Evolutionary conservation across 2,797 vertebrate species (phyloP), one percentile per base, ranked within the genome.

Genomic region (Capromys pilorides): DNA sequence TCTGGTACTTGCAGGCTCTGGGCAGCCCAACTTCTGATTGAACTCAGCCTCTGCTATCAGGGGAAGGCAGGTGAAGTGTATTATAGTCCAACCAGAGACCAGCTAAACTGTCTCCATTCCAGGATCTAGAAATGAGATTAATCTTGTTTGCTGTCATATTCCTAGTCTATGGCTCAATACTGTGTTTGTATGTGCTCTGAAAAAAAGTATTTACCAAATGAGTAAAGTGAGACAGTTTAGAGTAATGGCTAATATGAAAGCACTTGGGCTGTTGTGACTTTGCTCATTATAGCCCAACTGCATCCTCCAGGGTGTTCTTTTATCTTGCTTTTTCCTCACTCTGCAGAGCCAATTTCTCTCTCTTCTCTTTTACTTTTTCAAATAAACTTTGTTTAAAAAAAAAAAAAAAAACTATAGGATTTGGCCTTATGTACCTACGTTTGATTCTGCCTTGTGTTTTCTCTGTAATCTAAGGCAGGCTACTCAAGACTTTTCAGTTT

Each of bases 381-480:
- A 45, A 45, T 75, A 41, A 75, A 75, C 73, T 75, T 45, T 45
- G 71, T 73, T 12, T 5, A 9, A 71, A 39, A 71, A 75, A 73
- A 26, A 41, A 41, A 73, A 28, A 75, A 45, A 41, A 24, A 22
- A 31, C 86, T 85, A 57, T 39, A 82, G 64, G 66, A 82, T 80
- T 95, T 93, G 24, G 64, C 87, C 64, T 96, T 45, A 86, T 18
- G 57, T 7, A 86, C 66, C 61, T 93, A 61, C 19, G 22, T 95
- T 95, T 94, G 93, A 95, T 39, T 49, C 95, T 96, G 94, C 91
- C 45, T 0, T 66, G 93, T 84, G 92, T 83, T 84, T 91, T 83
- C 88, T 95, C 41, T 91, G 80, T 96, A 94, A 97, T 94, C 92
- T 93, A 83, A 93, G 75, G 54, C 61, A 81, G 24, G 22, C 79